Conservation (phyloP, 2,888 invertebrate species). For the Lasioglossum vierecki region DNA sequence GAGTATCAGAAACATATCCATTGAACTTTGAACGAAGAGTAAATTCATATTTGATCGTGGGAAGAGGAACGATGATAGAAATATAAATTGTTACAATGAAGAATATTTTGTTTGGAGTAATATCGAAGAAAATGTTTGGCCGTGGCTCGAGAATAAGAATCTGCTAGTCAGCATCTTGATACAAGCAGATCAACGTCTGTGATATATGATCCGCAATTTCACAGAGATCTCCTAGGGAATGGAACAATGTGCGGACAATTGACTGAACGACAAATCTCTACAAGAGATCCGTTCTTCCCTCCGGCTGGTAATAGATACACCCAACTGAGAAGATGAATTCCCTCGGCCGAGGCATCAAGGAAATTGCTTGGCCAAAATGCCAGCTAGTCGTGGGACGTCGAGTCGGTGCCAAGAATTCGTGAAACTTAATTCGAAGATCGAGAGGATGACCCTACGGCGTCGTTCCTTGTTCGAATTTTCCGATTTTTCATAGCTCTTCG, state of each 20-base stretch:
- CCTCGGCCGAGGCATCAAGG: slow-evolving; percentile 29
- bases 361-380: slow-evolving; percentile 59
- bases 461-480: background rate
- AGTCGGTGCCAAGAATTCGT: slow-evolving; percentile 75
- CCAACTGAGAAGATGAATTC: slow-evolving; percentile 32
- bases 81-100: background rate
- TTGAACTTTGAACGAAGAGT: background rate
- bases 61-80: background rate
- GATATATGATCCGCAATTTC: background rate
- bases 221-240: background rate
- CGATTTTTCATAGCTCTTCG: background rate
- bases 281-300: slow-evolving; percentile 8
- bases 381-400: slow-evolving; percentile 53
- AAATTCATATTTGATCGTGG: background rate
- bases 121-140: background rate
- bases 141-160: background rate
- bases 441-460: background rate
- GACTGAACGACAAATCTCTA: slow-evolving; percentile 12
- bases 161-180: background rate
- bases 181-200: background rate
- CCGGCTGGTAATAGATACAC: slow-evolving; percentile 21
- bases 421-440: slow-evolving; percentile 48
- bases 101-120: background rate
- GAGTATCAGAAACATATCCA: background rate
- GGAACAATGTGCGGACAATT: slow-evolving; percentile 6